These are phyloP conservation scores for Dendrophyllia cribrosa DNA, from an alignment of 64 coral and sea anemone species.

Conservation along the genomic window DNA sequence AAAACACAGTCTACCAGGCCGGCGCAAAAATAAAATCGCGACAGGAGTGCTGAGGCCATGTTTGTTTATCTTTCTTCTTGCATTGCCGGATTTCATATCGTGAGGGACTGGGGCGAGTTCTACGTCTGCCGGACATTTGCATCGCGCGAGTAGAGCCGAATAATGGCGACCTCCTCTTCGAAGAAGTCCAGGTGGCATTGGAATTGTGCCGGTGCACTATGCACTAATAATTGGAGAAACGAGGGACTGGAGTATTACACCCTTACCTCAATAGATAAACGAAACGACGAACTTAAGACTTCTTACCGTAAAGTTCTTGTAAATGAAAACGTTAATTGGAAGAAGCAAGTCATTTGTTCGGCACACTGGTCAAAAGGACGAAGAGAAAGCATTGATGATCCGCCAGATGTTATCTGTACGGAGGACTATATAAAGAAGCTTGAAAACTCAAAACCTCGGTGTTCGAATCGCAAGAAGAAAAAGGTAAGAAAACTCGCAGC, in stretches of 20 bases:
- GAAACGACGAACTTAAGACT: not conserved
- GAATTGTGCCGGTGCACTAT: conserved; percentile 48
- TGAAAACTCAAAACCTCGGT: not conserved
- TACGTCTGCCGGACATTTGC: not conserved
- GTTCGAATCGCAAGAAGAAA: not conserved
- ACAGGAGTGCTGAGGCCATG: too few relatives aligned
- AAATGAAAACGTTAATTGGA: conserved; percentile 21
- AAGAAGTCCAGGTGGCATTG: not conserved
- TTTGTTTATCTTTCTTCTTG: too few relatives aligned
- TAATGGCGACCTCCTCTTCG: not conserved
- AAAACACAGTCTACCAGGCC: too few relatives aligned
- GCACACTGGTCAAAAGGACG: conserved; percentile 40
- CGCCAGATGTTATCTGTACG: conserved; percentile 14
- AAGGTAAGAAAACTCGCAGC: conserved; percentile 16
- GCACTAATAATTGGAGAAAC: conserved; percentile 35
- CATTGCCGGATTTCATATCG: not conserved
- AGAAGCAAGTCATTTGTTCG: conserved; percentile 37
- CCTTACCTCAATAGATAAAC: conserved; percentile 2
- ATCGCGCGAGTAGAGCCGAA: not conserved
- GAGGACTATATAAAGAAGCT: conserved; percentile 24
- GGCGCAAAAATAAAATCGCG: too few relatives aligned
- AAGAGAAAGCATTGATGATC: conserved; percentile 9
- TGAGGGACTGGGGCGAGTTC: not conserved
- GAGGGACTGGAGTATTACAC: not conserved
- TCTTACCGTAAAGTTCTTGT: conserved; percentile 1